phyloP scores from a whole-genome alignment of 1,140 invertebrate species.

The Tetramorium alpestre region DNA sequence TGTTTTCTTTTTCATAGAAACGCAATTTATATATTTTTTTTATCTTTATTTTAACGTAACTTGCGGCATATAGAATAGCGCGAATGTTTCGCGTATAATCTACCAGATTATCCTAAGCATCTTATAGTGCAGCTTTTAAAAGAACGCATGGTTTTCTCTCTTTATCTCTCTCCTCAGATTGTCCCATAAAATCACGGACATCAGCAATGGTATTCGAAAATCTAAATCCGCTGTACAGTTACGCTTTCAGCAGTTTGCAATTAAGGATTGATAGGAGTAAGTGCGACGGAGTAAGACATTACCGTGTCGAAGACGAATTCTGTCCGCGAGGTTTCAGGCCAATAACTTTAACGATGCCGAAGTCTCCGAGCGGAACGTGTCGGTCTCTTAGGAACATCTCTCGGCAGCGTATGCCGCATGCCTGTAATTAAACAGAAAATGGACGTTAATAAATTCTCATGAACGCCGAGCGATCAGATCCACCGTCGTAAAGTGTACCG shows the following conservation, averaged over 20 bases:
- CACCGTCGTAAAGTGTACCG: slow-evolving; percentile 66
- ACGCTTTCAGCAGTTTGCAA: slow-evolving; percentile 4
- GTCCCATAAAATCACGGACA: background rate
- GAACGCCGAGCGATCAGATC: slow-evolving; percentile 60
- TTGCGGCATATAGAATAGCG: background rate
- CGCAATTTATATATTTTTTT: background rate
- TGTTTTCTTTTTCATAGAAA: background rate
- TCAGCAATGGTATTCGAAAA: background rate
- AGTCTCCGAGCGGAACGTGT: slow-evolving; percentile 32
- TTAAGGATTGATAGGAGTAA: slow-evolving; percentile 38
- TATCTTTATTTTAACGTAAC: background rate
- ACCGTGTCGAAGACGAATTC: slow-evolving; percentile 59
- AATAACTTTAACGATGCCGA: slow-evolving; percentile 66
- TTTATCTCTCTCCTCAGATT: background rate
- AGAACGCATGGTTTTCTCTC: background rate
- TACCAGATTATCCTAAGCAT: background rate
- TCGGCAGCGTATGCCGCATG: slow-evolving; percentile 67
- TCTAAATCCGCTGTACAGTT: background rate
- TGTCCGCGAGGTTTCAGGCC: slow-evolving; percentile 37
- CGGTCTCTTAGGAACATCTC: slow-evolving; percentile 42
- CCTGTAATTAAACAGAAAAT: slow-evolving; percentile 79
- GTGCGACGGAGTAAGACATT: slow-evolving; percentile 64
- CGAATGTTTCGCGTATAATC: slow-evolving; percentile 12
- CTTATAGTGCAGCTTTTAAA: background rate
- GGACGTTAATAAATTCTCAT: slow-evolving; percentile 79